Conservation (phyloP, 2,888 invertebrate genomes). For the Polydrusus tereticollis region DNA sequence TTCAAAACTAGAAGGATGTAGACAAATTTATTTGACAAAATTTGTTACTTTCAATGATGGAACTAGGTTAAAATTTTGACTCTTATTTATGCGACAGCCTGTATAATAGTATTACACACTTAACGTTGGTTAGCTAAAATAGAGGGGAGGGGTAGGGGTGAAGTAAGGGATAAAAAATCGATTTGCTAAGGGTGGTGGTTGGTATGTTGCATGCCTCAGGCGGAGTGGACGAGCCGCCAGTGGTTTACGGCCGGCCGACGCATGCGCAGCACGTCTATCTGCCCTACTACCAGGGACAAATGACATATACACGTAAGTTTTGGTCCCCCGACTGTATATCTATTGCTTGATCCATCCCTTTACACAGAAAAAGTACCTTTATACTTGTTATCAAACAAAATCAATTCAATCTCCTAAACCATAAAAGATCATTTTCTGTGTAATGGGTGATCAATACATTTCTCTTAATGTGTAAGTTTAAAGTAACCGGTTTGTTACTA, state of each 20-base stretch:
- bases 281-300: conserved; percentile 87
- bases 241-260: conserved; percentile 76
- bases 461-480: not conserved
- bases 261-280: conserved; percentile 86
- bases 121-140: not conserved
- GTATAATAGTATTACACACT: no score
- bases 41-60: no score
- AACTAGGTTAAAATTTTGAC: no score
- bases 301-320: conserved; percentile 84
- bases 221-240: conserved; percentile 66
- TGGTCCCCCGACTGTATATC: conserved; percentile 7
- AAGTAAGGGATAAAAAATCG: conserved; percentile 14
- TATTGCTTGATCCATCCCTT: not conserved
- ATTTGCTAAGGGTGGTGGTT: conserved; percentile 60
- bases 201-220: conserved; percentile 64
- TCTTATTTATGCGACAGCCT: no score
- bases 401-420: not conserved
- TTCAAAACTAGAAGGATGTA: no score
- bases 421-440: not conserved
- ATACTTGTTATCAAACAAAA: not conserved
- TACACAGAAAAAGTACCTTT: conserved; percentile 2
- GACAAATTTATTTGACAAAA: no score
- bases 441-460: not conserved
- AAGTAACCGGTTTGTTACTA: not conserved
- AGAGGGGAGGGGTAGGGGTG: not conserved